Evolutionary conservation across 2,113 vertebrate species (phyloP).

Genomic region (Zosterops borbonicus): DNA sequence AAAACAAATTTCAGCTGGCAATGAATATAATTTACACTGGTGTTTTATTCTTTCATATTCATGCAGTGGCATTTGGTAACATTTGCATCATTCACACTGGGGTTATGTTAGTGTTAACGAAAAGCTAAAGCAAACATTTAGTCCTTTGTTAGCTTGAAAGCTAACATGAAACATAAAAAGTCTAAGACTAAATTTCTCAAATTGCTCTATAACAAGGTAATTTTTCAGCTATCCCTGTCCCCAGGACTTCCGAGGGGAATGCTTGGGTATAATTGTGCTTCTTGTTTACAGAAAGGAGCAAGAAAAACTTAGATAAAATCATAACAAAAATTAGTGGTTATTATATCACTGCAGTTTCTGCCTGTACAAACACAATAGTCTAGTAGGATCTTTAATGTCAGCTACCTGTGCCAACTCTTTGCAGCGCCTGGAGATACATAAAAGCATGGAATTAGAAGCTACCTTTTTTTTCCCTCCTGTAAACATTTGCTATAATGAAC

Average conservation of each 20-base stretch:
- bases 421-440: constrained; percentile 20
- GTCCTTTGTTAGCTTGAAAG: not conserved
- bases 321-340: not conserved
- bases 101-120: not conserved
- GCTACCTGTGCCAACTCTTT: constrained; percentile 34
- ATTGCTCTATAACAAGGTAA: not conserved
- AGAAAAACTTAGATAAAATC: constrained; percentile 16
- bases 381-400: constrained; percentile 9
- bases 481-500: constrained; percentile 29
- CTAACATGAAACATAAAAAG: not conserved
- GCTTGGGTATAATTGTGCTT: not conserved
- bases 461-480: not conserved
- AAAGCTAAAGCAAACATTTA: not conserved
- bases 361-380: constrained; percentile 9
- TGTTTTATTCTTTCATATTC: not conserved
- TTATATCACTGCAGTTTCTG: not conserved
- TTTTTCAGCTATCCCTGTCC: not conserved
- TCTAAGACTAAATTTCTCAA: not conserved
- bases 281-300: constrained; percentile 1
- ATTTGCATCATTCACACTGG: not conserved
- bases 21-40: not conserved
- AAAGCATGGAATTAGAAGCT: constrained; percentile 44
- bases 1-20: constrained; percentile 17
- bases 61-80: not conserved
- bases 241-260: not conserved